Evolutionary conservation across 2,888 invertebrate genomes (phyloP).

Genomic region (Apantesis nais): DNA sequence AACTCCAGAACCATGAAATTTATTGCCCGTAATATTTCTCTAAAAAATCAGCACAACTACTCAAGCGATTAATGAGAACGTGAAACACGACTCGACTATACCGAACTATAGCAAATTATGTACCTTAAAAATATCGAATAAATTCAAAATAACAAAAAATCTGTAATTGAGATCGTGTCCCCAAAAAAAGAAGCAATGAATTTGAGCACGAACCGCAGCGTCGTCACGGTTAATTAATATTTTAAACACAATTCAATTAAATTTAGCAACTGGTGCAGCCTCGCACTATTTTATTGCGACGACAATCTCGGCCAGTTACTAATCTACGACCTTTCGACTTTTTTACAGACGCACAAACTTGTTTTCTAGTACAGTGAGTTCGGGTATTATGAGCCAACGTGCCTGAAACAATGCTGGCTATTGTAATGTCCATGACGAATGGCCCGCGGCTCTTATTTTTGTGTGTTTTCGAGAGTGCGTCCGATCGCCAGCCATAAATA

Average conservation of each 20-base stretch:
- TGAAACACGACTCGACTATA: conserved; percentile 75
- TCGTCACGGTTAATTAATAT: conserved; percentile 77
- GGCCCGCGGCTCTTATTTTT: conserved; percentile 74
- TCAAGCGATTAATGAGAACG: conserved; percentile 82
- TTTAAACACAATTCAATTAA: conserved; percentile 78
- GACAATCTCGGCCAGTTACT: conserved; percentile 45
- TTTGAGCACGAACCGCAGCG: conserved; percentile 60
- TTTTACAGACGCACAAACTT: conserved; percentile 59
- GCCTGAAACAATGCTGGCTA: conserved; percentile 76
- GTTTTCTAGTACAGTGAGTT: conserved; percentile 70
- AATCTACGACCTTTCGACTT: conserved; percentile 57
- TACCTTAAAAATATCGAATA: conserved; percentile 74
- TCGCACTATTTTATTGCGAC: conserved; percentile 53
- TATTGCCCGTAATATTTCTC: conserved; percentile 72
- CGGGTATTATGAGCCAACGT: conserved; percentile 65
- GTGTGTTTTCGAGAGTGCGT: conserved; percentile 80
- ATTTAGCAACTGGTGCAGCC: conserved; percentile 63
- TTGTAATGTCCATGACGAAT: conserved; percentile 79
- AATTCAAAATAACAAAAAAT: conserved; percentile 69
- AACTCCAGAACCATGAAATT: conserved; percentile 75
- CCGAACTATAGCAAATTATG: conserved; percentile 75
- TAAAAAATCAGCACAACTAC: conserved; percentile 82
- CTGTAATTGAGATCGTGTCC: conserved; percentile 71
- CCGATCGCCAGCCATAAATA: conserved; percentile 73
- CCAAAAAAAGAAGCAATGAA: conserved; percentile 73